Conservation (phyloP, 2,797 vertebrate genomes). For the Sternarchorhynchus goeldii region DNA sequence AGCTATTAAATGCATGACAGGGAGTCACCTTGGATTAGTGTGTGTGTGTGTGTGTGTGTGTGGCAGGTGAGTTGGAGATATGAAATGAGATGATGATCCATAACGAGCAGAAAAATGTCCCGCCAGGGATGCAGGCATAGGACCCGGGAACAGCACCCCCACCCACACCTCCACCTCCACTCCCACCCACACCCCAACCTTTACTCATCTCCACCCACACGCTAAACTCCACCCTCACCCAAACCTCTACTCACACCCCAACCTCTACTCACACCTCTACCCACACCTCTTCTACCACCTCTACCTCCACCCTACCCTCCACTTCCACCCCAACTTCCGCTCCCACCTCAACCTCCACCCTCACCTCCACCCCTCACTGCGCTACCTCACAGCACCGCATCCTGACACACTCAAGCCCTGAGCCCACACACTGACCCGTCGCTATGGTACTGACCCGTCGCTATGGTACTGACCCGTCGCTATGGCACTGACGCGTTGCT, state of each 20-base stretch:
- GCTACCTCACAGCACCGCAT: too few species aligned
- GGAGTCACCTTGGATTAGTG: constrained; percentile 54
- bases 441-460: too few species aligned
- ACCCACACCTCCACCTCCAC: neutral
- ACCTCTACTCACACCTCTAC: too few species aligned
- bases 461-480: neutral
- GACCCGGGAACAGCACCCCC: neutral
- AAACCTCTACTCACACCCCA: neutral
- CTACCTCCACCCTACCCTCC: too few species aligned
- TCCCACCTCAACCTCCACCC: too few species aligned
- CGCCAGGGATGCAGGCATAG: neutral
- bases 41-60: constrained; percentile 20
- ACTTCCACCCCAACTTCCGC: too few species aligned
- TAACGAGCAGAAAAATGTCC: constrained; percentile 53
- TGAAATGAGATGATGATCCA: constrained; percentile 49
- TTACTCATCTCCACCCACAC: neutral
- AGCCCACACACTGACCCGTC: too few species aligned
- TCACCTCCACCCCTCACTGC: too few species aligned
- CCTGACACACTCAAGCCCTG: too few species aligned
- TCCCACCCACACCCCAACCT: too few species aligned
- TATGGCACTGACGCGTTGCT: neutral
- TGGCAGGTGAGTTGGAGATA: constrained; percentile 39
- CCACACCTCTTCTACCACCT: too few species aligned
- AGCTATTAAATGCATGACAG: constrained; percentile 25
- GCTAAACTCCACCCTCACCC: too few species aligned